Conservation (phyloP, 2,888 invertebrate species). For the Zelleria hepariella region DNA sequence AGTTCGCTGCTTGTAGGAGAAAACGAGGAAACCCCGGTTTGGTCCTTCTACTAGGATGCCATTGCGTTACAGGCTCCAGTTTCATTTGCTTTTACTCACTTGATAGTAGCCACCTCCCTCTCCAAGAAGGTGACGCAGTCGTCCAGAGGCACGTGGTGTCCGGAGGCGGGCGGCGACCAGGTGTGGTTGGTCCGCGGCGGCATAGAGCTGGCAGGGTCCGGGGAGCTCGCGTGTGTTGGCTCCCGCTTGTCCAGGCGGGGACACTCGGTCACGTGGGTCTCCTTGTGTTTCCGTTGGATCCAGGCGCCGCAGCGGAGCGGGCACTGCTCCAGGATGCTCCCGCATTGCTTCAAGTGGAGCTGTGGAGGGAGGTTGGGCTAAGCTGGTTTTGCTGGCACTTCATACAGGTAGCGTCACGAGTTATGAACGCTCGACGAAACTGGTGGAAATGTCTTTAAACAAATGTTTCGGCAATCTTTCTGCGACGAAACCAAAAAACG, state of each 20-base stretch:
- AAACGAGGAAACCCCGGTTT: too few relatives aligned
- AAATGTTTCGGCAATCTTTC: too few relatives aligned
- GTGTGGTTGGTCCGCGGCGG: conserved; percentile 38
- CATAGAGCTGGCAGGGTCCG: conserved; percentile 33
- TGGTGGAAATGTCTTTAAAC: too few relatives aligned
- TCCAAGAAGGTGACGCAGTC: conserved; percentile 54
- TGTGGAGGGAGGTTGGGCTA: conserved; percentile 30
- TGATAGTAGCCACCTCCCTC: conserved; percentile 54
- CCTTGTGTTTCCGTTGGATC: conserved; percentile 75
- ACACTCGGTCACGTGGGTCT: conserved; percentile 67
- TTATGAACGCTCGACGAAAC: too few relatives aligned
- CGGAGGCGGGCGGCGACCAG: conserved; percentile 43
- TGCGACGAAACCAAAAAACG: too few relatives aligned
- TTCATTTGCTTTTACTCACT: conserved; percentile 43
- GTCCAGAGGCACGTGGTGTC: conserved; percentile 36
- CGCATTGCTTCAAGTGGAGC: conserved; percentile 79
- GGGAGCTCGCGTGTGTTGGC: conserved; percentile 42
- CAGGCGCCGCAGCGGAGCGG: conserved; percentile 79
- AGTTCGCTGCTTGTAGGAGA: too few relatives aligned
- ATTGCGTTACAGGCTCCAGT: too few relatives aligned
- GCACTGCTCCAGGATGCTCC: conserved; percentile 80
- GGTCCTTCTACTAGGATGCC: too few relatives aligned
- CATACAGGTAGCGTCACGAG: too few relatives aligned
- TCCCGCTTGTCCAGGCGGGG: conserved; percentile 44
- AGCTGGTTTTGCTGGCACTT: background rate